These are phyloP conservation scores for Heteronetta atricapilla DNA, from an alignment of 2,113 vertebrate species.

Conservation along the genomic window DNA sequence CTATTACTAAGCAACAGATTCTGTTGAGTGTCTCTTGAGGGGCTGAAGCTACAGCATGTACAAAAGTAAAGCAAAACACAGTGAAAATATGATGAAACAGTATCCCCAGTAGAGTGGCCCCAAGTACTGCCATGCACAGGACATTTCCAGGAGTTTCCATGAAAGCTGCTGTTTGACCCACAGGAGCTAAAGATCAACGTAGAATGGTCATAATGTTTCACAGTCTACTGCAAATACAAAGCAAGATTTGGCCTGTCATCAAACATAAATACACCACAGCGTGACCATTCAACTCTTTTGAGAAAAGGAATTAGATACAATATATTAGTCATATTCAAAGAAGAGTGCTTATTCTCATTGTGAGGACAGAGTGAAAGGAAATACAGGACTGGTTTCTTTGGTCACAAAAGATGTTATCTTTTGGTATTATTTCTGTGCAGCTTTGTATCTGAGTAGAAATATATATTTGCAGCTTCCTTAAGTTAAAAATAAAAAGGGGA, in stretches of 20 bases:
- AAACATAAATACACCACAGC: not conserved
- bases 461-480: not conserved
- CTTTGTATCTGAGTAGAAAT: not conserved
- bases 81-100: not conserved
- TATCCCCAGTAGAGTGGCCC: not conserved
- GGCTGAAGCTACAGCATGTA: not conserved
- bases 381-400: not conserved
- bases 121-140: not conserved
- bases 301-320: not conserved
- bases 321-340: not conserved
- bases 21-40: constrained; percentile 70
- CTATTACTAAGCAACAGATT: constrained; percentile 83
- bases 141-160: not conserved
- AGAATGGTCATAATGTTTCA: not conserved
- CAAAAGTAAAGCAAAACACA: constrained; percentile 21
- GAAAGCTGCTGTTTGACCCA: not conserved
- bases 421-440: not conserved
- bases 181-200: not conserved
- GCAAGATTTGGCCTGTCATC: not conserved
- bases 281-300: not conserved
- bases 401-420: not conserved
- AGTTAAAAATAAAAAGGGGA: not conserved
- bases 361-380: not conserved
- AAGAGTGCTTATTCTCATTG: not conserved
- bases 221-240: not conserved